These are phyloP conservation scores for Chaetodon auriga DNA, from an alignment of 2,113 vertebrate genomes.

Conservation along the genomic window DNA sequence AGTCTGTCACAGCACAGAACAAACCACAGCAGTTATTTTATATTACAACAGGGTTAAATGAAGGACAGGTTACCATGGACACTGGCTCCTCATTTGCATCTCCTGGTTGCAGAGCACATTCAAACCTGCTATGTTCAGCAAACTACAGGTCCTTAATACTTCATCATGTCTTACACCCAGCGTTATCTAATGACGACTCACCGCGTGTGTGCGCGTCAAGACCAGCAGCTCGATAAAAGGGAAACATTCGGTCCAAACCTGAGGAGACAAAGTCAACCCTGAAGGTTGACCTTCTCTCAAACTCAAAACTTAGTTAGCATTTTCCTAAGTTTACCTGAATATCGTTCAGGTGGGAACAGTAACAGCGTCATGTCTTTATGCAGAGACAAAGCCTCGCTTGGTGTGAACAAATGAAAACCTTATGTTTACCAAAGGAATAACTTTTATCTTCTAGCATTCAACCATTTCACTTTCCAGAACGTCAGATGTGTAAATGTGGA, in stretches of 20 bases:
- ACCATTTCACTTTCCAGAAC: not conserved
- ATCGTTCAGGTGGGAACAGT: not conserved
- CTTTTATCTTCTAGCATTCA: not conserved
- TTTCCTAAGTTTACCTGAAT: slow-evolving; percentile 7
- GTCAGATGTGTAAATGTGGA: not conserved
- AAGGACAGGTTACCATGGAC: slow-evolving; percentile 61
- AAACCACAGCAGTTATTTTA: slow-evolving; percentile 26
- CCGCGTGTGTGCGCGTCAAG: slow-evolving; percentile 3
- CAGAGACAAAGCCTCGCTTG: not conserved
- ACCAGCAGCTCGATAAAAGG: not conserved
- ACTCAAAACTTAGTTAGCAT: not conserved
- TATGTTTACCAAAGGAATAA: not conserved
- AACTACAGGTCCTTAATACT: slow-evolving; percentile 15
- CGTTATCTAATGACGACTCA: not conserved
- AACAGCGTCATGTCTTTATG: not conserved
- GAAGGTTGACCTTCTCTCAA: not conserved
- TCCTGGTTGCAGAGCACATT: slow-evolving; percentile 18
- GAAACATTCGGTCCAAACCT: not conserved
- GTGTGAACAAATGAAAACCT: not conserved
- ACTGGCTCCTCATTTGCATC: slow-evolving; percentile 50
- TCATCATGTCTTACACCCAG: not conserved
- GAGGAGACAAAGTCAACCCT: not conserved
- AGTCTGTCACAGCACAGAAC: not conserved
- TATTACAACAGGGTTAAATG: slow-evolving; percentile 22
- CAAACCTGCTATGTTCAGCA: slow-evolving; percentile 58